Percentiles rank a stretch among this genome's conserved stretches.
Evolutionary conservation across 2,888 invertebrate genomes (phyloP).

Genomic region (Callimorpha dominula): DNA sequence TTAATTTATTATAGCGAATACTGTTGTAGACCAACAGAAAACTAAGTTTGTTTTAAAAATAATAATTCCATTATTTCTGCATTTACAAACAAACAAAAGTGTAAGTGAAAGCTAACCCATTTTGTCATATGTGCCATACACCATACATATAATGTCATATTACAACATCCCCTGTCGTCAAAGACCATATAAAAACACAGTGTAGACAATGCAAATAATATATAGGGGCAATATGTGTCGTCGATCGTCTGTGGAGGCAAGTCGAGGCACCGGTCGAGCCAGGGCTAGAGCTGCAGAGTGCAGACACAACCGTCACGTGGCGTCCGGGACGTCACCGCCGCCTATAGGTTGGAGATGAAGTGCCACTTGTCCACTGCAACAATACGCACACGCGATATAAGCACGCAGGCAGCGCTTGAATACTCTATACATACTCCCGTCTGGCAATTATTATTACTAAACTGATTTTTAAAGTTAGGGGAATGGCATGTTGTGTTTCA

Average conservation of each 20-base stretch:
- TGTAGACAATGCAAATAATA: too few species aligned
- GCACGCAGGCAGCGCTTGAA: too few species aligned
- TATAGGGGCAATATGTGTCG: neutral
- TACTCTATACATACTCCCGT: too few species aligned
- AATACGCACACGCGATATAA: neutral
- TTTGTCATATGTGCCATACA: neutral
- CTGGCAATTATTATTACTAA: too few species aligned
- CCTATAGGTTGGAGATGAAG: slow-evolving; percentile 73
- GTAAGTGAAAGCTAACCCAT: neutral
- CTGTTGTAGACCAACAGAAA: neutral
- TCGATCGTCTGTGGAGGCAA: neutral
- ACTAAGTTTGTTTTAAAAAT: neutral
- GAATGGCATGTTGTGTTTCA: too few species aligned
- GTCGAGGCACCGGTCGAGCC: neutral
- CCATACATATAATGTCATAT: neutral
- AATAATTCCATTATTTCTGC: neutral
- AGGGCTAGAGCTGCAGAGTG: neutral
- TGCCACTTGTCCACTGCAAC: slow-evolving; percentile 80
- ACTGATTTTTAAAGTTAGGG: too few species aligned
- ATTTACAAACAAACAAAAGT: neutral
- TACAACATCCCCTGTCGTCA: neutral
- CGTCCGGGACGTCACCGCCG: neutral
- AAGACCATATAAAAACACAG: neutral
- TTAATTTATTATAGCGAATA: neutral
- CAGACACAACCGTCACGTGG: neutral